These are phyloP conservation scores for Pocota personata DNA, from an alignment of 2,888 invertebrate species.

Conservation along the genomic window DNA sequence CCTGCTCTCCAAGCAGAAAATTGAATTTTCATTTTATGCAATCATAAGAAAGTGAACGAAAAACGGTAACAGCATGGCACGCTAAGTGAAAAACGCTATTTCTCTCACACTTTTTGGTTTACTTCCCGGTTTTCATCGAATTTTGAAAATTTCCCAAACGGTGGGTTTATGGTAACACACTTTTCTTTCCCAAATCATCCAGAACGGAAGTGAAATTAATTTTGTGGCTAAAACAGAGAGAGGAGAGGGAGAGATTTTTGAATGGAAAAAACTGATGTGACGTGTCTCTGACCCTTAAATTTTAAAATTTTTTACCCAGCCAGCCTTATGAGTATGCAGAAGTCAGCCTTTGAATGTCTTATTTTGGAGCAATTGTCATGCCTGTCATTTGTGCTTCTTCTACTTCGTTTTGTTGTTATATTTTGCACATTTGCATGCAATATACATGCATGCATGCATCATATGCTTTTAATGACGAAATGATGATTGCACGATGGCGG, in stretches of 20 bases:
- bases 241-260: neutral
- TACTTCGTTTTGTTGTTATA: conserved; percentile 30
- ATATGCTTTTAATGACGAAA: conserved; percentile 67
- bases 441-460: conserved; percentile 50
- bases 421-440: conserved; percentile 60
- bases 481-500: conserved; percentile 44
- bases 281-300: neutral
- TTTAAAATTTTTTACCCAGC: no score
- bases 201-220: conserved; percentile 64
- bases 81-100: conserved; percentile 46
- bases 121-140: conserved; percentile 20
- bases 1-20: conserved; percentile 65
- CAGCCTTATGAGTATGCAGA: neutral
- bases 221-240: neutral
- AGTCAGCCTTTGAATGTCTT: conserved; percentile 38
- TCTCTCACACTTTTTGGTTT: conserved; percentile 11
- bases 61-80: conserved; percentile 14
- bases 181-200: conserved; percentile 36
- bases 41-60: conserved; percentile 62
- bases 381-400: conserved; percentile 18
- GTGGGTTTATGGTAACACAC: neutral
- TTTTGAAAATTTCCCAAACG: conserved; percentile 15
- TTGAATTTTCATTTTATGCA: conserved; percentile 73
- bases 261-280: neutral
- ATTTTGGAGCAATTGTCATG: conserved; percentile 57